These are phyloP conservation scores for Cryptotermes secundus DNA, from an alignment of 1,140 invertebrate genomes.

Conservation along the genomic window DNA sequence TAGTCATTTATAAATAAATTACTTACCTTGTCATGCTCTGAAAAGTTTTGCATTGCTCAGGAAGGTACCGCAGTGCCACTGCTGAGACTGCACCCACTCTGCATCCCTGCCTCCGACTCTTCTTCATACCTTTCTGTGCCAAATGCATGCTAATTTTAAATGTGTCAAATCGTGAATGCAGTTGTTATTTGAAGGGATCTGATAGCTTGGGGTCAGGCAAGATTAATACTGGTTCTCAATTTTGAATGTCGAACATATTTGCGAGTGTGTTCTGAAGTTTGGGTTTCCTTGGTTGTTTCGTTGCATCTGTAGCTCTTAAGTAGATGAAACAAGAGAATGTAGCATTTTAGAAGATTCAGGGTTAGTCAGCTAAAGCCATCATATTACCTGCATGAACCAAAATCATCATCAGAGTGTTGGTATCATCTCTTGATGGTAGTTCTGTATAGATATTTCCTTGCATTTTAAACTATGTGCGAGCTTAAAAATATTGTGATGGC, in stretches of 20 bases:
- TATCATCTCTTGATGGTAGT: not conserved
- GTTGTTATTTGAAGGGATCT: too few relatives aligned
- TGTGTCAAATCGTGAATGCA: too few relatives aligned
- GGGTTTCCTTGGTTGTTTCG: too few relatives aligned
- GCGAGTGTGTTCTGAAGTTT: too few relatives aligned
- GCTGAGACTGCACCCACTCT: not conserved
- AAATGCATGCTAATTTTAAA: too few relatives aligned
- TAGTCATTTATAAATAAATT: constrained; percentile 19
- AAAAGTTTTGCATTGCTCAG: not conserved
- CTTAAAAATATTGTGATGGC: not conserved
- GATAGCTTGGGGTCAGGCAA: too few relatives aligned
- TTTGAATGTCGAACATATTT: too few relatives aligned
- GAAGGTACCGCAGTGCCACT: not conserved
- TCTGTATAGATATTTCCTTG: not conserved
- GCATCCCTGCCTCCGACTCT: not conserved
- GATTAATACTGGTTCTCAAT: too few relatives aligned
- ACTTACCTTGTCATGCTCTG: not conserved
- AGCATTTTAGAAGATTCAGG: too few relatives aligned
- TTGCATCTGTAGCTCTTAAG: too few relatives aligned
- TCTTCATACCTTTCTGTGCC: not conserved
- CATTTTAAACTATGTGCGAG: not conserved
- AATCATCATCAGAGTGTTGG: not conserved
- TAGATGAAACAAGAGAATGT: too few relatives aligned
- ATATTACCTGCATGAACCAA: not conserved
- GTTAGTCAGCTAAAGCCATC: not conserved